Evolutionary conservation across 2,797 vertebrate species (phyloP).

Genomic region (Brachyalestes nurse): DNA sequence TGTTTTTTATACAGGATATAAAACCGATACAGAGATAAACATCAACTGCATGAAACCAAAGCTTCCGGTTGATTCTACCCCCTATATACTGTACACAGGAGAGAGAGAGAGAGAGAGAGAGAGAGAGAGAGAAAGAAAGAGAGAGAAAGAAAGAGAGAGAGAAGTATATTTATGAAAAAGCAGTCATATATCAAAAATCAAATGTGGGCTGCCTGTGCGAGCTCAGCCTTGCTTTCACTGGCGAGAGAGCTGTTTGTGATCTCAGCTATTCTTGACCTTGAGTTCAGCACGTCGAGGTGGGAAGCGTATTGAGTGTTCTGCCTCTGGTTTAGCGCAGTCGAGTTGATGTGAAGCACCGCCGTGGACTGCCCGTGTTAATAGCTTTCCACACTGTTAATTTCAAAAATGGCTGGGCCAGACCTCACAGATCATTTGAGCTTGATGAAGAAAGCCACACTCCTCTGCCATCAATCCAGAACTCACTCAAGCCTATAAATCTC

Average conservation of each 20-base stretch:
- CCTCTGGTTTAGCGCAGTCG: constrained; percentile 28
- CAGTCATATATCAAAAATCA: neutral
- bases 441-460: constrained; percentile 23
- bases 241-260: neutral
- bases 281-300: neutral
- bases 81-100: no score
- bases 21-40: no score
- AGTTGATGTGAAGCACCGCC: constrained; percentile 40
- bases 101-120: no score
- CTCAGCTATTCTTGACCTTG: constrained; percentile 12
- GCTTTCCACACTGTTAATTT: constrained; percentile 49
- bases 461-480: constrained; percentile 14
- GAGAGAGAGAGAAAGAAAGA: no score
- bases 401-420: constrained; percentile 36
- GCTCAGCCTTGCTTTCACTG: neutral
- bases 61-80: no score
- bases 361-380: constrained; percentile 38
- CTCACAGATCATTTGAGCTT: constrained; percentile 38
- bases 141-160: no score
- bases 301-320: constrained; percentile 17
- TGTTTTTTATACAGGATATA: no score
- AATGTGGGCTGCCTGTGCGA: neutral
- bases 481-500: neutral
- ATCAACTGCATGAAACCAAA: no score
- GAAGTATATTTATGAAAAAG: neutral